These are phyloP conservation scores for Megastigmus dorsalis DNA, from an alignment of 2,888 invertebrate species.

Conservation along the genomic window DNA sequence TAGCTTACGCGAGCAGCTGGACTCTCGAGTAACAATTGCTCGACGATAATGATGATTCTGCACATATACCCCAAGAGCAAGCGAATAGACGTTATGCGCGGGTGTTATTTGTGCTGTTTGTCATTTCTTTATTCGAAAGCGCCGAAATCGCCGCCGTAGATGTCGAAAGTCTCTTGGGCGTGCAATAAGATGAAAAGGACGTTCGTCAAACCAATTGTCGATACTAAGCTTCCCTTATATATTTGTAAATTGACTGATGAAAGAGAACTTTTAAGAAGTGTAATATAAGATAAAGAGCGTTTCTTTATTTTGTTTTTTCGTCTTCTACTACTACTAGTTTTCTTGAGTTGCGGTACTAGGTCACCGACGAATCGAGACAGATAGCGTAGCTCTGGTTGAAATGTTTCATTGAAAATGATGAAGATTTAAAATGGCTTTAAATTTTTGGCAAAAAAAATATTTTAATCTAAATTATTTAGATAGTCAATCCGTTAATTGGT, in stretches of 20 bases:
- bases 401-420: constrained; percentile 35
- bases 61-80: not conserved
- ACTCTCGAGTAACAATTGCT: constrained; percentile 11
- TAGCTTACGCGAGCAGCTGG: constrained; percentile 12
- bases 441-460: no score
- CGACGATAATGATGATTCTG: constrained; percentile 16
- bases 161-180: constrained; percentile 15
- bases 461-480: no score
- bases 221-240: constrained; percentile 67
- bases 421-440: no score
- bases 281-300: constrained; percentile 67
- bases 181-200: constrained; percentile 45
- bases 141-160: constrained; percentile 8
- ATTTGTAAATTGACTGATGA: constrained; percentile 69
- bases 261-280: constrained; percentile 62
- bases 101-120: constrained; percentile 34
- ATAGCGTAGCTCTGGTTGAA: constrained; percentile 23
- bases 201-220: constrained; percentile 57
- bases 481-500: no score
- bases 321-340: constrained; percentile 24
- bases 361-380: constrained; percentile 11
- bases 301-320: constrained; percentile 68
- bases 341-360: constrained; percentile 20
- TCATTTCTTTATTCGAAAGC: constrained; percentile 19
- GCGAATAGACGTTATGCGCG: constrained; percentile 21